Evolutionary conservation across 1,140 invertebrate genomes (phyloP).

Genomic region (Drosophila eugracilis): DNA sequence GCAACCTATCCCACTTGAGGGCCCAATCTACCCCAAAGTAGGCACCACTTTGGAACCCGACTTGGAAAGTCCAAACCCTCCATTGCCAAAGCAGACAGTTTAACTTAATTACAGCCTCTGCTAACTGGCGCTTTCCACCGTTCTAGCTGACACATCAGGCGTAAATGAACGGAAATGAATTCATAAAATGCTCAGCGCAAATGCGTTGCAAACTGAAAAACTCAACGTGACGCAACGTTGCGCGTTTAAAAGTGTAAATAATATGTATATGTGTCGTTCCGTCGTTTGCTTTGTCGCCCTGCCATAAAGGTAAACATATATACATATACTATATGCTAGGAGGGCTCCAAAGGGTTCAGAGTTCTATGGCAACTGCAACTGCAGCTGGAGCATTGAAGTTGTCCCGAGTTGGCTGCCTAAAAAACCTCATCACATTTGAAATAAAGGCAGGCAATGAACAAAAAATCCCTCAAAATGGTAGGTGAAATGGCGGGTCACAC

Average conservation of each 20-base stretch:
- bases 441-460: constrained; percentile 69
- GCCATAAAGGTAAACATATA: neutral
- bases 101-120: constrained; percentile 76
- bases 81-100: constrained; percentile 62
- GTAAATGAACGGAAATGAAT: constrained; percentile 82
- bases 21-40: constrained; percentile 33
- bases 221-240: constrained; percentile 73
- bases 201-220: constrained; percentile 65
- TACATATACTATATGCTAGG: neutral
- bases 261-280: constrained; percentile 58
- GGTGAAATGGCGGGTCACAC: neutral
- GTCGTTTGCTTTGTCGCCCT: constrained; percentile 56
- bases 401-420: constrained; percentile 44
- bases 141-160: constrained; percentile 65
- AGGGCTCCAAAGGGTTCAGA: constrained; percentile 5
- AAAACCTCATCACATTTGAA: constrained; percentile 33
- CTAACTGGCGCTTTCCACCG: constrained; percentile 48
- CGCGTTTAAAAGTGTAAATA: constrained; percentile 82
- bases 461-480: constrained; percentile 50
- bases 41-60: constrained; percentile 5
- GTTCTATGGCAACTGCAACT: constrained; percentile 19
- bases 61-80: neutral
- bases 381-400: constrained; percentile 45
- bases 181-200: constrained; percentile 75
- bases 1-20: constrained; percentile 27